A percentile compares a stretch with the other conserved stretches of the same genome.
Conservation (phyloP, 2,888 invertebrate genomes). For the Hirtodrosophila duncani region DNA sequence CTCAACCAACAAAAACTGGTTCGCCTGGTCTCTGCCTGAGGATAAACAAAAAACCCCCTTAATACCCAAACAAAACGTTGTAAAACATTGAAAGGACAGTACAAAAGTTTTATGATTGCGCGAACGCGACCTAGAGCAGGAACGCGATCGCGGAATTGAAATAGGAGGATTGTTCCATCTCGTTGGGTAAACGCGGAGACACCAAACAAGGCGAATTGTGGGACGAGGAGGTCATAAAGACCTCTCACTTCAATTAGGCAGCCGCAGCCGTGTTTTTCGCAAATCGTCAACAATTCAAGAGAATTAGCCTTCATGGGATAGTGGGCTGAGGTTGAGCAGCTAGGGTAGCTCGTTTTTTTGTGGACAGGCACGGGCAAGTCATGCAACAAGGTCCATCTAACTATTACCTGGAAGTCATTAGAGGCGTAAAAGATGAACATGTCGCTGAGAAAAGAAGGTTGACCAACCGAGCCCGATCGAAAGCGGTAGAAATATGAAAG, state of each 20-base stretch:
- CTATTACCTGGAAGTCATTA: conserved; percentile 72
- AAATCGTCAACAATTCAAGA: conserved; percentile 44
- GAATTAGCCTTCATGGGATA: conserved; percentile 37
- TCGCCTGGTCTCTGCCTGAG: conserved; percentile 31
- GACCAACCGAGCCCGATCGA: too few species aligned
- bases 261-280: conserved; percentile 49
- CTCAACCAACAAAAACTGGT: conserved; percentile 32
- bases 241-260: conserved; percentile 58
- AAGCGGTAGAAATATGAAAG: too few species aligned
- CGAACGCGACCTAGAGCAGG: conserved; percentile 37
- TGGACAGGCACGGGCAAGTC: conserved; percentile 39
- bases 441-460: too few species aligned
- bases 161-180: conserved; percentile 6
- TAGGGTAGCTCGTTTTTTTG: conserved; percentile 10
- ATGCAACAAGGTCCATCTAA: conserved; percentile 54
- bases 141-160: conserved; percentile 11
- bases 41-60: conserved; percentile 72
- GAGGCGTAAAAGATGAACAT: conserved; percentile 45
- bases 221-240: conserved; percentile 44
- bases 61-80: conserved; percentile 57
- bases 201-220: conserved; percentile 46
- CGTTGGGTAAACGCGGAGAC: too few species aligned
- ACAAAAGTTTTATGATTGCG: conserved; percentile 54
- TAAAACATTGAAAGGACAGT: conserved; percentile 54
- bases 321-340: conserved; percentile 22